A percentile compares a stretch with the other conserved stretches of the same genome.
Conservation (phyloP, 2,113 vertebrate genomes). For the Natator depressus region DNA sequence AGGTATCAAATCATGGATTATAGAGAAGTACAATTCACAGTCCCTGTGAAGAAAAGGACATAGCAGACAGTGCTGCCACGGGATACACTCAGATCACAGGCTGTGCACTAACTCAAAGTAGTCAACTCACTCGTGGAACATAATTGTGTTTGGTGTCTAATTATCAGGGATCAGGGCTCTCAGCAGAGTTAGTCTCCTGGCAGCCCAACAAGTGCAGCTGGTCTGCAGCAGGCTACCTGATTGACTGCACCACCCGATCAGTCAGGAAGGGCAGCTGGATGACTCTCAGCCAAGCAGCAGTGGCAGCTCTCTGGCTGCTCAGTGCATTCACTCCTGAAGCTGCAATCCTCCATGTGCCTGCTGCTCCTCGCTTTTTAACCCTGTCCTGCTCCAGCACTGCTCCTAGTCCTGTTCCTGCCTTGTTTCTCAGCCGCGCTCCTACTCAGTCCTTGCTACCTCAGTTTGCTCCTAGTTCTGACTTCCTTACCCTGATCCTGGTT, state of each 20-base stretch:
- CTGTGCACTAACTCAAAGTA: background rate
- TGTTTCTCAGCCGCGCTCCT: background rate
- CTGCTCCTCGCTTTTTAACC: no score
- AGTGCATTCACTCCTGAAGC: background rate
- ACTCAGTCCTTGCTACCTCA: background rate
- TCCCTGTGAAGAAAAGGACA: background rate
- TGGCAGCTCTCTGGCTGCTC: background rate
- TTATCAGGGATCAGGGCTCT: background rate
- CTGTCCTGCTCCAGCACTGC: background rate
- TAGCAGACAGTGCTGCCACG: background rate
- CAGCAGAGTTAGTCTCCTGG: background rate
- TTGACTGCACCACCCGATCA: background rate
- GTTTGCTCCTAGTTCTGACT: background rate
- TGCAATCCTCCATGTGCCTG: background rate
- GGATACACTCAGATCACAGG: background rate
- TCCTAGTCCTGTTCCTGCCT: background rate
- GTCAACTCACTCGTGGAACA: background rate
- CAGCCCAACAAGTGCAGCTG: background rate
- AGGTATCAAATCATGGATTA: background rate
- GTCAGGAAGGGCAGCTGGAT: background rate
- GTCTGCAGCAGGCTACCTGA: background rate
- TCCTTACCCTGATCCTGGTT: no score
- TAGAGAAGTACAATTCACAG: background rate
- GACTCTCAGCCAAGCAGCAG: background rate
- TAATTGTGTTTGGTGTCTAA: background rate